phyloP scores from a whole-genome alignment of 2,888 invertebrate genomes.

The Himalopsyche tibetana region DNA sequence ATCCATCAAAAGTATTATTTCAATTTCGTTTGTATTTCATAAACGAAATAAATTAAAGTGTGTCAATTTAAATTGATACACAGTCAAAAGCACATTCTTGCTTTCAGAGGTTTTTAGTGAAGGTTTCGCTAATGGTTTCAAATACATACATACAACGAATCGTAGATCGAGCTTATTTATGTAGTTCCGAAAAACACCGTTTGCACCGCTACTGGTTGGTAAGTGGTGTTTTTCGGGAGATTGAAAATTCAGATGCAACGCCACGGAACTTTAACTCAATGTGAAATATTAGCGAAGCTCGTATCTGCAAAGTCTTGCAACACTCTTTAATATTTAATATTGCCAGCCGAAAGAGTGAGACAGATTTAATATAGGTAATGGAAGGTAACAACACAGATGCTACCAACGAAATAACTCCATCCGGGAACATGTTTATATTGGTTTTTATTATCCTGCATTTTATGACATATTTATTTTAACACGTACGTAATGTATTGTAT shows the following conservation, averaged over 20 bases:
- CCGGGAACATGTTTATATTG: conserved; percentile 1
- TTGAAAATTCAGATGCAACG: conserved; percentile 61
- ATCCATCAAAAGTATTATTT: no score
- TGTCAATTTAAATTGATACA: no score
- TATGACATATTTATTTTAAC: background rate
- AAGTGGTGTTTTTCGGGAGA: conserved; percentile 52
- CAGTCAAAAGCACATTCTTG: no score
- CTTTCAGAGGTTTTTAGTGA: no score
- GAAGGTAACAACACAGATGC: conserved; percentile 16
- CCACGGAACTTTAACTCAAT: conserved; percentile 39
- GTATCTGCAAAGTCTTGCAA: conserved; percentile 9
- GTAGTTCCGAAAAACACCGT: no score
- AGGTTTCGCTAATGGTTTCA: no score
- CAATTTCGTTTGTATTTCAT: no score
- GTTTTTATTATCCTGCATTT: conserved; percentile 4
- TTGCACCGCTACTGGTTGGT: background rate
- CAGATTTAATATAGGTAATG: conserved; percentile 30
- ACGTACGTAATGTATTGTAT: no score
- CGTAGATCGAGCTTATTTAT: no score
- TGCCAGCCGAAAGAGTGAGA: background rate
- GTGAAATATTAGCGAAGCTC: conserved; percentile 54
- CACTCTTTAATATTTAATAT: conserved; percentile 29
- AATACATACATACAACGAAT: no score
- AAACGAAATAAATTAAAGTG: no score
- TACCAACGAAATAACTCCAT: background rate